These are phyloP conservation scores for Resseliella maxima DNA, from an alignment of 2,888 invertebrate species.

Conservation along the genomic window DNA sequence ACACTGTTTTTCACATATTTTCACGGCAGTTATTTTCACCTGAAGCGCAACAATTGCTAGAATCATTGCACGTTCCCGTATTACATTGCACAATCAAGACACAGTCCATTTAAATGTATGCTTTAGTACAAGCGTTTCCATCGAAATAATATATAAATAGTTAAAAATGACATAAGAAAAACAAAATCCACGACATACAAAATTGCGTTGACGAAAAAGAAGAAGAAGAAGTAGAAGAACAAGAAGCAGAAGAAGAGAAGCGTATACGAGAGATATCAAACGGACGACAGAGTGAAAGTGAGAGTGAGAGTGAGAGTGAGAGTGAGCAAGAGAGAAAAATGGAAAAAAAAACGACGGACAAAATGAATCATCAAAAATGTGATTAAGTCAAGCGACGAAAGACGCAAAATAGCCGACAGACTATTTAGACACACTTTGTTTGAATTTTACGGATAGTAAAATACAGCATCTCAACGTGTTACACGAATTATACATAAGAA, in stretches of 20 bases:
- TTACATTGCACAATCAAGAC: not conserved
- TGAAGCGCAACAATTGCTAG: constrained; percentile 44
- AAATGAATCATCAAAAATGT: constrained; percentile 17
- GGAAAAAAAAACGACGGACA: not conserved
- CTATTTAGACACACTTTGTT: constrained; percentile 25
- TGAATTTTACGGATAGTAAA: constrained; percentile 7
- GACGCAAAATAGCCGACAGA: constrained; percentile 1
- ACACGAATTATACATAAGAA: not conserved
- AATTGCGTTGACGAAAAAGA: not conserved
- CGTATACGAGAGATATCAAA: too few species aligned
- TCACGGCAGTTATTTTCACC: constrained; percentile 23
- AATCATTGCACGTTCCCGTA: not conserved
- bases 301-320: too few species aligned
- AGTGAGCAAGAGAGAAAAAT: not conserved
- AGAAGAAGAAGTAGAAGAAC: not conserved
- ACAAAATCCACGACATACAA: constrained; percentile 6
- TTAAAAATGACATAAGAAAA: constrained; percentile 2
- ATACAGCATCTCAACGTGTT: not conserved
- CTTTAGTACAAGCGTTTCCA: not conserved
- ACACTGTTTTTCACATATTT: constrained; percentile 31
- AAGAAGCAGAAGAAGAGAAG: not conserved
- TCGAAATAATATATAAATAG: constrained; percentile 46
- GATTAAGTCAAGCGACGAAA: constrained; percentile 31
- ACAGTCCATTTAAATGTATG: constrained; percentile 48
- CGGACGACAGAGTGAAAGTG: too few species aligned